These are phyloP conservation scores for Halocaridina rubra DNA, from an alignment of 2,888 invertebrate species.

Conservation along the genomic window DNA sequence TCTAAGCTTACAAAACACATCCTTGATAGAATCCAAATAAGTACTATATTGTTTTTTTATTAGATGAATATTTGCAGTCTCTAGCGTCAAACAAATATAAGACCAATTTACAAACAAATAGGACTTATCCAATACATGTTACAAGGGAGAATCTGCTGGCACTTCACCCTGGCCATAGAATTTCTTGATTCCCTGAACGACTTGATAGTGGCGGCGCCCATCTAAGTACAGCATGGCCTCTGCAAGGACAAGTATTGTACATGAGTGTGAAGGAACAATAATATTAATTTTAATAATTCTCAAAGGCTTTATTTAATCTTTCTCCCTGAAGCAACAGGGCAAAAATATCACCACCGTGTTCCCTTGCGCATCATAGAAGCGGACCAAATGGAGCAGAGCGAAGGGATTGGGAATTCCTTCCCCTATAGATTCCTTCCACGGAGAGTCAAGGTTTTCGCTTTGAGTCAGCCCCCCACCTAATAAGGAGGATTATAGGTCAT, in stretches of 20 bases:
- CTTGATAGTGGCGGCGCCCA: constrained; percentile 73
- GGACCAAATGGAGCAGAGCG: background rate
- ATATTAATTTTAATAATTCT: background rate
- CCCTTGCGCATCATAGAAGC: background rate
- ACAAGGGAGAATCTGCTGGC: constrained; percentile 15
- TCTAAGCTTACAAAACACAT: too few relatives aligned
- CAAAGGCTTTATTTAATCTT: background rate
- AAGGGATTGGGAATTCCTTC: background rate
- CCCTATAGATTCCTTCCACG: too few relatives aligned
- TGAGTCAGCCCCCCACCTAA: too few relatives aligned
- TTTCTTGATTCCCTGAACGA: constrained; percentile 67
- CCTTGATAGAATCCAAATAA: too few relatives aligned
- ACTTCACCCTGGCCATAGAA: constrained; percentile 62
- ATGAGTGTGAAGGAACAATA: background rate
- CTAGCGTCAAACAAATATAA: too few relatives aligned
- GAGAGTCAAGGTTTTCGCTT: too few relatives aligned
- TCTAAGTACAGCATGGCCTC: constrained; percentile 75
- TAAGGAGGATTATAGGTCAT: too few relatives aligned
- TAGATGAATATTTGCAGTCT: too few relatives aligned
- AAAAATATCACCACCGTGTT: background rate
- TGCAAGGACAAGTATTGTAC: constrained; percentile 65
- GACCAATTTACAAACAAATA: too few relatives aligned
- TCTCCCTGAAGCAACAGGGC: background rate
- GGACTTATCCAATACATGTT: too few relatives aligned
- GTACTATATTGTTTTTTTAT: too few relatives aligned